A percentile compares a stretch with the other conserved stretches of the same genome.
These are phyloP conservation scores for Silurus meridionalis DNA, from an alignment of 2,113 vertebrate species.

Conservation along the genomic window DNA sequence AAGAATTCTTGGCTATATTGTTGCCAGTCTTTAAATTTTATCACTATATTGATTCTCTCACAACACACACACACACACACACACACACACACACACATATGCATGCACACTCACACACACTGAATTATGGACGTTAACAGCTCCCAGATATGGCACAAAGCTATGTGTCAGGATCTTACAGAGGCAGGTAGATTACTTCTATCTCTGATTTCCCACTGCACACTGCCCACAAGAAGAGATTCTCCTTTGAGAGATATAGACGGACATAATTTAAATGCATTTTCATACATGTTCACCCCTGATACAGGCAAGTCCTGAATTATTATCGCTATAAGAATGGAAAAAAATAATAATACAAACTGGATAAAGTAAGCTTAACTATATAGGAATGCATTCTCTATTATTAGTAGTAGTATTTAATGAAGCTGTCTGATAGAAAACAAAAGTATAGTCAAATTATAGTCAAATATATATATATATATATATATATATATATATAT, in stretches of 20 bases:
- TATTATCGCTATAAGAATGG: background rate
- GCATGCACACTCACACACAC: conserved; percentile 18
- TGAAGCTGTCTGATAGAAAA: background rate
- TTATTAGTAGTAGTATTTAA: background rate
- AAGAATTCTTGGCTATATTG: conserved; percentile 33
- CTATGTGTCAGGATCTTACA: conserved; percentile 34
- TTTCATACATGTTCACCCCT: background rate
- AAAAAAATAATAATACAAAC: background rate
- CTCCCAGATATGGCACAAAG: conserved; percentile 37
- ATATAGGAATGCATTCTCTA: background rate
- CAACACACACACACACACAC: conserved; percentile 21
- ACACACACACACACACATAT: background rate
- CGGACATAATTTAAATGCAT: background rate
- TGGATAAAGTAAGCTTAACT: background rate
- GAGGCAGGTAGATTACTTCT: conserved; percentile 40
- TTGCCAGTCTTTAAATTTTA: conserved; percentile 50
- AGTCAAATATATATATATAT: no score
- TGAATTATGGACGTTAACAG: conserved; percentile 19
- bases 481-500: background rate
- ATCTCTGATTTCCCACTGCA: conserved; percentile 40
- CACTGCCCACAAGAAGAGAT: background rate
- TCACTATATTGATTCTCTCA: conserved; percentile 43
- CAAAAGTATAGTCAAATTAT: no score
- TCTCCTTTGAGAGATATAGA: background rate
- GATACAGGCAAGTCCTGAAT: background rate